Conservation (phyloP, 1,140 invertebrate genomes). For the Habropoda laboriosa region DNA sequence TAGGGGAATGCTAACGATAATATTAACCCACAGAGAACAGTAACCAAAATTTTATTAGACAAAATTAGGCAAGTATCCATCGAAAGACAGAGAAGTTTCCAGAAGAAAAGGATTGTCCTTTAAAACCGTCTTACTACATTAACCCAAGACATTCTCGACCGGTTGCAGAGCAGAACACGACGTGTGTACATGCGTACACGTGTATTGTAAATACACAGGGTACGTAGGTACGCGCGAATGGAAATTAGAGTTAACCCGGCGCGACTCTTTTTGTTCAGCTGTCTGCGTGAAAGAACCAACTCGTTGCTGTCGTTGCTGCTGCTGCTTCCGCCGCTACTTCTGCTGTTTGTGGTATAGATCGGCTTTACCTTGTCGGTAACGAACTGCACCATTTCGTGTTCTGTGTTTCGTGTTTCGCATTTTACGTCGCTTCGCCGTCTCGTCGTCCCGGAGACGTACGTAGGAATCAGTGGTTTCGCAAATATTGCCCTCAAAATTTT, state of each 20-base stretch:
- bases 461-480: slow-evolving; percentile 17
- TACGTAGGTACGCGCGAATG: slow-evolving; percentile 57
- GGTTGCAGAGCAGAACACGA: not conserved
- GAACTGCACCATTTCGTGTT: slow-evolving; percentile 50
- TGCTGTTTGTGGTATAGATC: slow-evolving; percentile 51
- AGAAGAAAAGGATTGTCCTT: not conserved
- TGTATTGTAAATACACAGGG: slow-evolving; percentile 11
- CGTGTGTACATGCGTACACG: slow-evolving; percentile 5
- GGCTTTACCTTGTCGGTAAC: slow-evolving; percentile 64
- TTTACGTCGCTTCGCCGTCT: slow-evolving; percentile 26
- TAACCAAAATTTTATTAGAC: too few relatives aligned
- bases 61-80: too few relatives aligned
- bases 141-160: slow-evolving; percentile 23
- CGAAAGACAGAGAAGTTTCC: not conserved
- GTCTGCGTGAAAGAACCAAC: slow-evolving; percentile 50
- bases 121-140: slow-evolving; percentile 6
- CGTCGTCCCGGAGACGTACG: slow-evolving; percentile 4
- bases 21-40: too few relatives aligned
- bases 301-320: slow-evolving; percentile 19
- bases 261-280: slow-evolving; percentile 61
- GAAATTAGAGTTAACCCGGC: slow-evolving; percentile 69
- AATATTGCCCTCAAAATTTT: slow-evolving; percentile 25
- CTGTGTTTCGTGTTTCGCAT: slow-evolving; percentile 56
- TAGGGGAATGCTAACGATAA: not conserved
- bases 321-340: slow-evolving; percentile 21